Percentiles rank a stretch among this genome's conserved stretches.
Conservation (phyloP, 2,888 invertebrate species). For the Scrobipalpa costella region DNA sequence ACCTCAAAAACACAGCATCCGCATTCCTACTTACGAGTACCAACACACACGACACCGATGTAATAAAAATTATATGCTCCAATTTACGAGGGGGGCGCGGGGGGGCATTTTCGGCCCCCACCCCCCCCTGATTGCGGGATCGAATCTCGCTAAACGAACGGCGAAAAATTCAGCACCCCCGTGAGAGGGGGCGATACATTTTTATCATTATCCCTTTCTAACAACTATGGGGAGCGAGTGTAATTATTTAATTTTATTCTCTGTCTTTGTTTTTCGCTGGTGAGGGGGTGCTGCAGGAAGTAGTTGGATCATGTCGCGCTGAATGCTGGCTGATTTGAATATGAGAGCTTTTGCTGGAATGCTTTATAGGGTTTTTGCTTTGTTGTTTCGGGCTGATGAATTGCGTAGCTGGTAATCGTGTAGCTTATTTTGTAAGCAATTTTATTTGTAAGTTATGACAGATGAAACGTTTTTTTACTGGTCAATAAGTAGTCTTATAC, state of each 20-base stretch:
- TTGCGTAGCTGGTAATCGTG: not conserved
- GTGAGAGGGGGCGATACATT: conserved; percentile 39
- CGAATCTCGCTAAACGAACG: conserved; percentile 44
- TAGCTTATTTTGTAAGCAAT: not conserved
- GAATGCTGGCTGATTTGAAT: conserved; percentile 18
- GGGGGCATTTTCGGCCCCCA: conserved; percentile 66
- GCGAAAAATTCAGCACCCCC: conserved; percentile 37
- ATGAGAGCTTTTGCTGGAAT: not conserved
- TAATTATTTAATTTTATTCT: conserved; percentile 68
- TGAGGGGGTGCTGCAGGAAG: conserved; percentile 13
- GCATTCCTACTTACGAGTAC: conserved; percentile 21
- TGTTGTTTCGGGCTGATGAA: conserved; percentile 10
- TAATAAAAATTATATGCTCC: conserved; percentile 82
- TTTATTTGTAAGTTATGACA: too few species aligned
- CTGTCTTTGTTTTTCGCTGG: conserved; percentile 44
- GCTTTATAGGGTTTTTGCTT: conserved; percentile 8
- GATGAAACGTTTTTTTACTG: too few species aligned
- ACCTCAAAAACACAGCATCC: conserved; percentile 32
- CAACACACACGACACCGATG: conserved; percentile 62
- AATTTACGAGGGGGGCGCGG: conserved; percentile 72
- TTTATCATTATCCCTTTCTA: conserved; percentile 45
- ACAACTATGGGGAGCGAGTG: conserved; percentile 51
- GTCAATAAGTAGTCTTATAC: too few species aligned
- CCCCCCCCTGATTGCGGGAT: conserved; percentile 47
- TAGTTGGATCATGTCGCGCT: not conserved